A percentile compares a stretch with the other conserved stretches of the same genome.
Evolutionary conservation across 2,888 invertebrate species (phyloP).

Genomic region (Harmothoe impar): DNA sequence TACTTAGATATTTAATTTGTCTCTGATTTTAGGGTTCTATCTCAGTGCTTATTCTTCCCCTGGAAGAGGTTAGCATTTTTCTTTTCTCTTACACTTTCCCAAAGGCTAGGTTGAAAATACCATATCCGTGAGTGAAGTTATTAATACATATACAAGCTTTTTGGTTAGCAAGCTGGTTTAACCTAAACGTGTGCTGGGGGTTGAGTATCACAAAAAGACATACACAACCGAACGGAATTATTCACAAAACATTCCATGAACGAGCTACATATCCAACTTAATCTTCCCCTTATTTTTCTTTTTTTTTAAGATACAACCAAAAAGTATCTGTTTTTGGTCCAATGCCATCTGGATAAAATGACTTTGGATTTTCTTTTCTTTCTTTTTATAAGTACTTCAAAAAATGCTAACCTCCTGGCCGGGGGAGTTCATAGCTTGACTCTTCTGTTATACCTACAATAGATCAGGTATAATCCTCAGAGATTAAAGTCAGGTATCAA

Average conservation of each 20-base stretch:
- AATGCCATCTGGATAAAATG: neutral
- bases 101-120: slow-evolving; percentile 7
- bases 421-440: slow-evolving; percentile 59
- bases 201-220: slow-evolving; percentile 37
- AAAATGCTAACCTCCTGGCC: slow-evolving; percentile 62
- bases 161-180: slow-evolving; percentile 53
- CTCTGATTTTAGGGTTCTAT: neutral
- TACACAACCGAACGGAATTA: slow-evolving; percentile 55
- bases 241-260: slow-evolving; percentile 54
- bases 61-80: slow-evolving; percentile 62
- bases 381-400: slow-evolving; percentile 29
- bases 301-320: slow-evolving; percentile 1
- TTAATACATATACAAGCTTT: slow-evolving; percentile 34
- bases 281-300: neutral
- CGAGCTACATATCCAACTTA: slow-evolving; percentile 46
- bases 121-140: slow-evolving; percentile 49
- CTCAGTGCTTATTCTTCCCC: slow-evolving; percentile 52
- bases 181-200: slow-evolving; percentile 38
- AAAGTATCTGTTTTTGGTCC: neutral
- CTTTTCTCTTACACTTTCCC: neutral
- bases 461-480: slow-evolving; percentile 52
- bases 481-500: neutral
- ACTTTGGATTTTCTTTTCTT: neutral
- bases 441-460: slow-evolving; percentile 60
- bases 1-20: neutral